Evolutionary conservation across 2,888 invertebrate species (phyloP), one percentile per base, ranked within the genome.

Genomic region (Harpalus rubripes): DNA sequence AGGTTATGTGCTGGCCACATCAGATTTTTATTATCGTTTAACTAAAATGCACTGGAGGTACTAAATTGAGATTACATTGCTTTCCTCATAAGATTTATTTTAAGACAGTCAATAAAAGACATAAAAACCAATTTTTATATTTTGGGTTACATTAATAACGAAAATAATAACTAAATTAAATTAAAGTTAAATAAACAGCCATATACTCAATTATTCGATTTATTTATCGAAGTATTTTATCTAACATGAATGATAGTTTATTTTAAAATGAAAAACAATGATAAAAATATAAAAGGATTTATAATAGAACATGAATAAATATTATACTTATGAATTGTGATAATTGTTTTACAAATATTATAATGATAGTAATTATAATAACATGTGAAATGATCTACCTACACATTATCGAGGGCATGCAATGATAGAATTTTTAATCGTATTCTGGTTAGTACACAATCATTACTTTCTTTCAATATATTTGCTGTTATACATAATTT

Each of bases 311-410:
- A 74, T 59, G 72, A 74, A 76, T 83, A 58, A 82, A 52, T 74
- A 83, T 18, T 32, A 52, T 74, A 83, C 39, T 32, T 83, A 76
- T 83, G 59, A 82, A 16, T 82, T 32, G 72, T 82, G 44, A 83
- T 72, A 59, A 58, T 74, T 78, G 78, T 58, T 78, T 76, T 78
- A 78, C 78, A 78, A 78, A 78, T 78, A 78, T 78, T 78, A 58
- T 56, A 78, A 78, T 78, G 32, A 83, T 83, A 16, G 59, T 74
- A 81, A 52, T 81, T 68, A 81, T 83, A 68, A 68, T 81, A 81
- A 81, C 68, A 68, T 81, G 65, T 84, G 12, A 84, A 78, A 84
- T 78, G 41, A 63, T 52, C 84, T 84, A 84, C 78, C 84, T 84
- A 78, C 84, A 84, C 65, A 84, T 84, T 26, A 52, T 41, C 22